Percentiles rank a stretch among this genome's conserved stretches.
phyloP scores from a whole-genome alignment of 2,113 vertebrate species.

The Larimichthys crocea region DNA sequence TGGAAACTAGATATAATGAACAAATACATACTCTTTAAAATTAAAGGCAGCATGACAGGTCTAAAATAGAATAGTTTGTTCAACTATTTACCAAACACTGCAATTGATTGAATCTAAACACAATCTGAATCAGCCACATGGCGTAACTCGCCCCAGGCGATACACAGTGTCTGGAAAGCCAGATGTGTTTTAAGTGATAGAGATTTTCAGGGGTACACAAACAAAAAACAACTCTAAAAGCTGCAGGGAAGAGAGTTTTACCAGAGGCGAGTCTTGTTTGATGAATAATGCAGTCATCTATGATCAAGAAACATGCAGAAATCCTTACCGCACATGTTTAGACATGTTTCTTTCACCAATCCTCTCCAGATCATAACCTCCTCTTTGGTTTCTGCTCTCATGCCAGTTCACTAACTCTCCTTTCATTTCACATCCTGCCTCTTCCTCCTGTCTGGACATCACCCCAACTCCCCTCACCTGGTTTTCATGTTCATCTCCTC shows the following conservation, averaged over 20 bases:
- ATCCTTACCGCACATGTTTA: constrained; percentile 38
- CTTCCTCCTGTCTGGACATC: no score
- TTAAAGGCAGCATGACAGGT: constrained; percentile 2
- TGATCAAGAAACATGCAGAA: constrained; percentile 53
- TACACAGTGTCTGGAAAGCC: neutral
- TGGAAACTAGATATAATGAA: constrained; percentile 41
- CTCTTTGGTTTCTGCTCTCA: no score
- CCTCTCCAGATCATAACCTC: no score
- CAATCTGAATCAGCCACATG: constrained; percentile 12
- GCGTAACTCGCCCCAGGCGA: constrained; percentile 15
- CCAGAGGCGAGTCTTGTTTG: constrained; percentile 62
- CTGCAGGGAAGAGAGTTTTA: constrained; percentile 40
- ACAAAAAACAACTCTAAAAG: constrained; percentile 36
- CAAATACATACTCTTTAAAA: constrained; percentile 11
- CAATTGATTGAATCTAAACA: constrained; percentile 18
- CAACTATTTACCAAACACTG: neutral
- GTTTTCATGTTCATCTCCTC: no score
- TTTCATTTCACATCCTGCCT: no score
- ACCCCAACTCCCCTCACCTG: no score
- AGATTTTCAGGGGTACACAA: constrained; percentile 15
- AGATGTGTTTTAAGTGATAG: constrained; percentile 47
- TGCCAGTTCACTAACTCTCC: no score
- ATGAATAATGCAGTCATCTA: constrained; percentile 70
- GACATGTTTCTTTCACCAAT: constrained; percentile 18
- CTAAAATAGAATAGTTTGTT: constrained; percentile 18